Base-by-base conservation (phyloP, 2,888 invertebrate genomes). In the Acrobeloides nanus region DNA sequence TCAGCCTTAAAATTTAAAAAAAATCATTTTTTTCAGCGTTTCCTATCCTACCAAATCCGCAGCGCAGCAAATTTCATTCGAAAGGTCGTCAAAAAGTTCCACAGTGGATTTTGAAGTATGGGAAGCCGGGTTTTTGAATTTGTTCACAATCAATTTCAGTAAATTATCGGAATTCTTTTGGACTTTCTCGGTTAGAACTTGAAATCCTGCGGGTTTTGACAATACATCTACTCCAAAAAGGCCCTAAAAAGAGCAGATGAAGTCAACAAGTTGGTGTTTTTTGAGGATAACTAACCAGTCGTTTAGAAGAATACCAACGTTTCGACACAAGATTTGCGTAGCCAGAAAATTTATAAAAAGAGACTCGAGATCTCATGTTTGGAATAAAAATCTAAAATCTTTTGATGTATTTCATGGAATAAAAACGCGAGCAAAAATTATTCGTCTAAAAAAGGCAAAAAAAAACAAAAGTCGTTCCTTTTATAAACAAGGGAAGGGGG, bases 1-100 rank as follows among this genome's bases (percentile, higher is more conserved):
- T 97, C 97, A 0, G 93, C 87, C 75, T 77, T 57, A 27, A 68
- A 34, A 35, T 10, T 31, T 21, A n/a, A 50, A 12, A 12, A 17
- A 10, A 41, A 29, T 10, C 29, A 24, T 31, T 34, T 4, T 39
- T 6, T 6, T 10, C n/a, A 17, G 10, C 12, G 42, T 40, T 41
- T 26, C 15, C 1, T 26, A 44, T 31, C 59, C 55, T 61, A 78
- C 77, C 75, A 97, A 78, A 76, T 97, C 97, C 0, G 95, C 97
- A 0, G 93, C 90, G 77, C 86, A 84, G 75, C 97, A 97, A 39
- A 97, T 76, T 0, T 85, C 84, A 75, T 97, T 87, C 0, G 95
- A 95, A 10, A 97, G 79, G 61, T 95, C 88, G 75, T 97, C 97
- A 74, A 97, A 93, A 50, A 95, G 82, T 75, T 86, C 79, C 4